These are phyloP conservation scores for Tethya wilhelma DNA, from an alignment of 37 sponge, comb jelly and placozoan genomes.

Conservation along the genomic window DNA sequence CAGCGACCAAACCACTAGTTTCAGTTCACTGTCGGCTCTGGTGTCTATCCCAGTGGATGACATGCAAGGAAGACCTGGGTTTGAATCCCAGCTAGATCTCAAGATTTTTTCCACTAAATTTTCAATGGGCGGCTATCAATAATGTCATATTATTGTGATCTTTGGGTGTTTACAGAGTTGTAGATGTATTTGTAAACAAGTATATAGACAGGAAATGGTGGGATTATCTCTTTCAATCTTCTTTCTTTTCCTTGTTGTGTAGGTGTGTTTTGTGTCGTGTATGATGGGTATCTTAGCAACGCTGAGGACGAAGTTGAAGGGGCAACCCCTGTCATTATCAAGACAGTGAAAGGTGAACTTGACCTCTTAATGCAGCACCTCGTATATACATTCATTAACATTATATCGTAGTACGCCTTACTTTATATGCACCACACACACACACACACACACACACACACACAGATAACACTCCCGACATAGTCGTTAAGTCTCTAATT, in stretches of 20 bases:
- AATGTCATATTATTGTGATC: neutral
- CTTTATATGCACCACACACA: neutral
- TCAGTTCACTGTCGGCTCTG: no score
- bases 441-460: neutral
- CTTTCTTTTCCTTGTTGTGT: no score
- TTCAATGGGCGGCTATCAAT: neutral
- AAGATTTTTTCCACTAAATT: neutral
- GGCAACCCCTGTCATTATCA: slow-evolving; percentile 66
- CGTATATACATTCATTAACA: neutral
- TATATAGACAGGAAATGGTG: neutral
- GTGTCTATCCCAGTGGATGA: no score
- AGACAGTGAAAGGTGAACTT: slow-evolving; percentile 72
- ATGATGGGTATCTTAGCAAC: slow-evolving; percentile 82
- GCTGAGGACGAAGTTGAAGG: slow-evolving; percentile 86
- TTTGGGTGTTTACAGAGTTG: neutral
- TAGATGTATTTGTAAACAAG: neutral
- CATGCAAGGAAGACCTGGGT: no score
- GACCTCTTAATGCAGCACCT: neutral
- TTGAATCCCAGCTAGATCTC: no score
- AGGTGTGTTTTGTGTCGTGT: slow-evolving; percentile 77
- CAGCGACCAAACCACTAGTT: no score
- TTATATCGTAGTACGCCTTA: neutral
- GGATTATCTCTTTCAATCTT: neutral
- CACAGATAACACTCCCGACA: slow-evolving; percentile 74
- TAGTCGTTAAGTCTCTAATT: slow-evolving; percentile 63